Evolutionary conservation across 2,797 vertebrate genomes (phyloP), one percentile per base, ranked within the genome.

Genomic region (Sternotherus odoratus): DNA sequence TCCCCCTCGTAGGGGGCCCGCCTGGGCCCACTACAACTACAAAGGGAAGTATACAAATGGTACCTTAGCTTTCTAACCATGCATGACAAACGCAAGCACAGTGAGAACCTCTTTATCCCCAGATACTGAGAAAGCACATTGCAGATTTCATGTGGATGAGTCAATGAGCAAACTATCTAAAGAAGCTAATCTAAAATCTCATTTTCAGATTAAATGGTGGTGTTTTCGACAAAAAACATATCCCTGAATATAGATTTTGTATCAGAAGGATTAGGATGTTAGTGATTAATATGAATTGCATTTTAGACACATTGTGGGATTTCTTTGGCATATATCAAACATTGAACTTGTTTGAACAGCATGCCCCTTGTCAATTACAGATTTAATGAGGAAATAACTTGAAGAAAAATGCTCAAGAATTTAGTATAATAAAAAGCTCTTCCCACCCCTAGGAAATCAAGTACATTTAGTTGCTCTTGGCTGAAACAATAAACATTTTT

Each of bases 311-410:
- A 5, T 49, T 0, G 0, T 78, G 82, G 94, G 95, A 96, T 87
- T 96, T 94, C 93, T 95, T 4, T 92, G 90, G 84, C 79, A 81
- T 90, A 57, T 85, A 90, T 92, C 87, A 77, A 94, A 91, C 57
- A 80, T 86, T 48, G 87, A 72, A 79, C 56, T 92, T 97, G 91
- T 93, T 93, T 93, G 89, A 96, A 90, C 74, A 96, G 63, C 81
- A 77, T 81, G 91, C 90, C 81, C 79, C 81, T 63, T 95, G 95
- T 89, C 96, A 96, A 93, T 95, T 92, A 83, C 83, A 91, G 54
- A 83, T 94, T 95, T 96, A 97, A 96, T 95, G 94, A 96, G 95
- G 92, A 94, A 96, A 97, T 82, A 0, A 90, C 91, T 96, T 90
- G 77, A 87, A 91, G 79, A n/a, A 87, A 39, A 16, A 30, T 21